Evolutionary conservation across 2,797 vertebrate species (phyloP).

Genomic region (Gephyroberyx darwinii): DNA sequence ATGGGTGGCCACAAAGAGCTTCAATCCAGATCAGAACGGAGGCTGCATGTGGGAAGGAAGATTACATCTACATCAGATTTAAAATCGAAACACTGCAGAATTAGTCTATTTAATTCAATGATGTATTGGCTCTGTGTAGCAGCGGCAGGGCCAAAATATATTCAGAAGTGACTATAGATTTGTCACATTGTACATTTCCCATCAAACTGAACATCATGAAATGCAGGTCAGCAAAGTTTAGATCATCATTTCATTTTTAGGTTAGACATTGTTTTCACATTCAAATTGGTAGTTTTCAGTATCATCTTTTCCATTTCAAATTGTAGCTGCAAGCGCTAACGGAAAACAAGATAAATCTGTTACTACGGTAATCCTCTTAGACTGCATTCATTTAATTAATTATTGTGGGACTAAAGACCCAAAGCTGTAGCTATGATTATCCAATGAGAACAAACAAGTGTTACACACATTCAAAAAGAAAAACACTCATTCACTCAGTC

Average conservation of each 20-base stretch:
- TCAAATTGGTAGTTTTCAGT: conserved; percentile 1
- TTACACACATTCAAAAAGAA: background rate
- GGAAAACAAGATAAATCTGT: conserved; percentile 69
- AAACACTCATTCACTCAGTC: background rate
- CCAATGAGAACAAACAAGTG: background rate
- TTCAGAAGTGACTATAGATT: background rate
- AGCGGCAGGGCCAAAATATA: background rate
- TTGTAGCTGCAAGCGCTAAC: background rate
- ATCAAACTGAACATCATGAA: too few species aligned
- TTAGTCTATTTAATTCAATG: conserved; percentile 50
- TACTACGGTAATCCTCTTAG: conserved; percentile 83
- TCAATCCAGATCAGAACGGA: conserved; percentile 38
- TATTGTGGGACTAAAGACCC: conserved; percentile 36
- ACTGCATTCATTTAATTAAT: conserved; percentile 76
- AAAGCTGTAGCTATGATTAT: conserved; percentile 7
- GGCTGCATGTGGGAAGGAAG: conserved; percentile 27
- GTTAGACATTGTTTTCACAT: background rate
- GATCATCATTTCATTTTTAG: too few species aligned
- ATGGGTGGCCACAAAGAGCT: conserved; percentile 55
- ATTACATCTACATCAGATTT: background rate
- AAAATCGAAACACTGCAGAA: conserved; percentile 36
- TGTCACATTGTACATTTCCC: background rate
- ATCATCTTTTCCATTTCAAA: conserved; percentile 15
- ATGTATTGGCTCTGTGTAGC: conserved; percentile 26
- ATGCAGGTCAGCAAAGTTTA: too few species aligned